Conservation (phyloP, 2,888 invertebrate species). For the Sepioteuthis lessoniana region DNA sequence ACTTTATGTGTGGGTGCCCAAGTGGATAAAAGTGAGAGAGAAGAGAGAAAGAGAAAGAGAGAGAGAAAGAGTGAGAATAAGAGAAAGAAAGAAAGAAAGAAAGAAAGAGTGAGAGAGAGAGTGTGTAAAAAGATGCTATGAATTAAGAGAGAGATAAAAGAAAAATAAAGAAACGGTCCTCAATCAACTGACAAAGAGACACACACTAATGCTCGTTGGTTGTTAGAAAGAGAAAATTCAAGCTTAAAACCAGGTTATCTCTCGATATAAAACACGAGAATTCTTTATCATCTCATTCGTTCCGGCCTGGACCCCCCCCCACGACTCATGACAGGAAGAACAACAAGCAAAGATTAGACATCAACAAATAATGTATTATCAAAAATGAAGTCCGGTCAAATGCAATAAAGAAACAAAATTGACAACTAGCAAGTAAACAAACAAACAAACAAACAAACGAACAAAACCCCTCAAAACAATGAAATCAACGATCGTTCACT, state of each 20-base stretch:
- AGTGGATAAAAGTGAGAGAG: not conserved
- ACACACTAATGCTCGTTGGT: not conserved
- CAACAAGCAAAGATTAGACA: not conserved
- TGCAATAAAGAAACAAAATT: no score
- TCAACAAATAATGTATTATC: constrained; percentile 33
- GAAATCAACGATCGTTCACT: not conserved
- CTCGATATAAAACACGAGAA: not conserved
- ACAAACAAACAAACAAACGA: no score
- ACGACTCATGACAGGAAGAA: not conserved
- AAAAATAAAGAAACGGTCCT: not conserved
- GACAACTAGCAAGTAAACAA: no score
- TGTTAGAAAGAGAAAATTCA: no score
- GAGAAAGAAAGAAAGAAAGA: no score
- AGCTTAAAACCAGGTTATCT: not conserved
- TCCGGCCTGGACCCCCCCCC: no score
- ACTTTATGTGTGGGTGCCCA: no score
- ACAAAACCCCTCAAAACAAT: no score
- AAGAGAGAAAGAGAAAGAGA: not conserved
- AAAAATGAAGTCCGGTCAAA: not conserved
- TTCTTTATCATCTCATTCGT: not conserved
- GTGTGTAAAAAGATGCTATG: not conserved
- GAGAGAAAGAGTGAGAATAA: not conserved
- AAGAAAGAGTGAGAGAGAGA: not conserved
- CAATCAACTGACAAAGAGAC: not conserved
- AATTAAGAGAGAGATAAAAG: not conserved